Conservation (phyloP, 2,113 vertebrate genomes). For the Mionectes macconnelli region DNA sequence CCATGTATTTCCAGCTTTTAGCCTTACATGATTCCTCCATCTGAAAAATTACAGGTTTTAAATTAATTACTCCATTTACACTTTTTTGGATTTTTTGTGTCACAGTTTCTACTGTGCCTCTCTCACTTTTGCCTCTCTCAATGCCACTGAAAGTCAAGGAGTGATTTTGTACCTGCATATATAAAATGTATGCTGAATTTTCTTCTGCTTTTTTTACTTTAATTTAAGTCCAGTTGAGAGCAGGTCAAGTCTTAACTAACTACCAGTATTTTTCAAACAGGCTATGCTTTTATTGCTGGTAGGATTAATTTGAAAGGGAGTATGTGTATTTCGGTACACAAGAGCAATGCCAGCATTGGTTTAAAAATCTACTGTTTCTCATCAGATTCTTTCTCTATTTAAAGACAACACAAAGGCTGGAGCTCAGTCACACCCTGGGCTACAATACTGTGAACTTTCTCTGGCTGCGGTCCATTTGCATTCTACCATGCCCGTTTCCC, state of each 20-base stretch:
- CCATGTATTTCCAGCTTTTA: background rate
- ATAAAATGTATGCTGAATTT: background rate
- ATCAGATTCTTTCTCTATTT: background rate
- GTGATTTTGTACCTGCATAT: background rate
- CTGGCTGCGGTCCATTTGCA: background rate
- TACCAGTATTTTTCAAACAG: background rate
- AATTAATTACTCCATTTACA: conserved; percentile 2
- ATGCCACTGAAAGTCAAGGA: background rate
- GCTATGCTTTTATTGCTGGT: background rate
- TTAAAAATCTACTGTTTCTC: background rate
- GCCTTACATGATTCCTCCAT: background rate
- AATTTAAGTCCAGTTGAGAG: background rate
- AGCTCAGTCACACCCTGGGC: background rate
- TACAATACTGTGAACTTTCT: background rate
- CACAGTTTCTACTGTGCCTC: background rate
- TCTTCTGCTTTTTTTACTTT: background rate
- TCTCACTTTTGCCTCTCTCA: background rate
- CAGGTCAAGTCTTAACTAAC: background rate
- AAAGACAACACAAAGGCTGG: background rate
- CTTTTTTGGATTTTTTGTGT: background rate
- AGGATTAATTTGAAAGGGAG: background rate
- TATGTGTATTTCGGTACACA: background rate
- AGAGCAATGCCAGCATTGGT: background rate
- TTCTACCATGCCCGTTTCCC: background rate
- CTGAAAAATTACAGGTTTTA: background rate